These are phyloP conservation scores for Nephrotoma guestfalica DNA, from an alignment of 2,888 invertebrate species.

Conservation along the genomic window DNA sequence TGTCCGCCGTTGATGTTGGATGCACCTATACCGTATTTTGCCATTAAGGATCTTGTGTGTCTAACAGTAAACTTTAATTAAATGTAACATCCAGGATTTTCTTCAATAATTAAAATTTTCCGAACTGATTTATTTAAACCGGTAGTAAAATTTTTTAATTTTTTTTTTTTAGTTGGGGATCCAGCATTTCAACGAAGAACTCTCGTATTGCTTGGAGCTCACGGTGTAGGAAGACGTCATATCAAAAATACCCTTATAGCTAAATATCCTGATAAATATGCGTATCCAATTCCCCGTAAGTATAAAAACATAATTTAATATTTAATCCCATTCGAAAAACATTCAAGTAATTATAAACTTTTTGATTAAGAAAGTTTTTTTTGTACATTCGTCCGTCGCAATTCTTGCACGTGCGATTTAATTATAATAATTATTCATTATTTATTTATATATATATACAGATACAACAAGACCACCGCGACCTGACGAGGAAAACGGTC, in stretches of 20 bases:
- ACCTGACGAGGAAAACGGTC: slow-evolving; percentile 93
- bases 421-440: neutral
- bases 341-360: neutral
- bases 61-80: too few species aligned
- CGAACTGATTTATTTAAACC: too few species aligned
- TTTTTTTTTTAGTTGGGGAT: slow-evolving; percentile 39
- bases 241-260: slow-evolving; percentile 98
- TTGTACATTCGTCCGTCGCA: neutral
- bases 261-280: slow-evolving; percentile 95
- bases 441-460: slow-evolving; percentile 32
- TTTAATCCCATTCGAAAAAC: neutral
- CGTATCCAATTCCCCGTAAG: slow-evolving; percentile 99
- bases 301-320: slow-evolving; percentile 17
- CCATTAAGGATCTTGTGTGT: too few species aligned
- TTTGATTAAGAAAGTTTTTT: neutral
- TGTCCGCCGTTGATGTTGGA: too few species aligned
- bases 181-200: slow-evolving; percentile 82
- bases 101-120: neutral
- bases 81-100: too few species aligned
- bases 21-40: too few species aligned
- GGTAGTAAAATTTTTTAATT: neutral
- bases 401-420: neutral
- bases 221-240: slow-evolving; percentile 96
- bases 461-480: slow-evolving; percentile 95
- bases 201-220: slow-evolving; percentile 82